Evolutionary conservation across 2,113 vertebrate genomes (phyloP).

Genomic region (Xiphias gladius): DNA sequence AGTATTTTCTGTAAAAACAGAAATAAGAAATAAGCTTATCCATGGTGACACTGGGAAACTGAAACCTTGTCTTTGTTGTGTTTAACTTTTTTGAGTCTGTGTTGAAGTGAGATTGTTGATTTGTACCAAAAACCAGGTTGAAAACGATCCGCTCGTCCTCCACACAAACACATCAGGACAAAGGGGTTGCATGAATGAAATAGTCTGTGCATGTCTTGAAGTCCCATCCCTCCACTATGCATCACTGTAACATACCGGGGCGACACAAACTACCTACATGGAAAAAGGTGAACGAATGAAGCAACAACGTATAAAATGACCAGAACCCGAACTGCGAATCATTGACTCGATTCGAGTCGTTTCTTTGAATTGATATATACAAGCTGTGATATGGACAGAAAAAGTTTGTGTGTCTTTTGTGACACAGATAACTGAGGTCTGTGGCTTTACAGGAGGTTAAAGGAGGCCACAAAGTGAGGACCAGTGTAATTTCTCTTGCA

Average conservation of each 20-base stretch:
- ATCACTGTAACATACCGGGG: constrained; percentile 71
- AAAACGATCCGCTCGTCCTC: constrained; percentile 10
- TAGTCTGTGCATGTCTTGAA: constrained; percentile 77
- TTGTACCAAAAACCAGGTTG: constrained; percentile 27
- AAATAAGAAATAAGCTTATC: constrained; percentile 22
- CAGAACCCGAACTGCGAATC: constrained; percentile 62
- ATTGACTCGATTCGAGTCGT: constrained; percentile 75
- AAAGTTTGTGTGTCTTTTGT: constrained; percentile 30
- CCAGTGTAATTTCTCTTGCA: not conserved
- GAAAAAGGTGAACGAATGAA: constrained; percentile 70
- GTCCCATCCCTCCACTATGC: constrained; percentile 70
- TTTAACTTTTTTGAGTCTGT: constrained; percentile 34
- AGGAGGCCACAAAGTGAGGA: not conserved
- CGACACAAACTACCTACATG: constrained; percentile 66
- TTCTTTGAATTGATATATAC: constrained; percentile 81
- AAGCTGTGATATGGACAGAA: constrained; percentile 76
- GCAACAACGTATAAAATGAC: constrained; percentile 69
- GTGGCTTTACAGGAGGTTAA: not conserved
- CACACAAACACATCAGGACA: constrained; percentile 52
- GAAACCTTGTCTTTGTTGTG: constrained; percentile 32
- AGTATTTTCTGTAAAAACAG: constrained; percentile 73
- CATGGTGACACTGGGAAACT: constrained; percentile 46
- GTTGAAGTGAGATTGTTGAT: constrained; percentile 42
- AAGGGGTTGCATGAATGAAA: constrained; percentile 78
- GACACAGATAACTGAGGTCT: not conserved